Conservation (phyloP, 2,113 vertebrate genomes). For the Lampris megalopsis region DNA sequence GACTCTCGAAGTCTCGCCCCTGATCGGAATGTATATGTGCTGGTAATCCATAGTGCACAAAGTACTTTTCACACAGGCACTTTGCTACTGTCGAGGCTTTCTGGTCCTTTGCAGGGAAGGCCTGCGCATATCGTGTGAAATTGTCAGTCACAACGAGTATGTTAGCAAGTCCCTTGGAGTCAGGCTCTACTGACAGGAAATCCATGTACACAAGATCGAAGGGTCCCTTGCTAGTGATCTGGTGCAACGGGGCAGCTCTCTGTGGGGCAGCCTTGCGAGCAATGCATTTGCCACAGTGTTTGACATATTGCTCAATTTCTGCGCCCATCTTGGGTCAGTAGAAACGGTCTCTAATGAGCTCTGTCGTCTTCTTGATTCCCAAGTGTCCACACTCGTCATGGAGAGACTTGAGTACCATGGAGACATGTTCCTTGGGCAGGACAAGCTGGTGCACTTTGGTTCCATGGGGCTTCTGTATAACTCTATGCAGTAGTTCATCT, state of each 20-base stretch:
- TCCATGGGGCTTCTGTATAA: background rate
- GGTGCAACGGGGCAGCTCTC: constrained; percentile 25
- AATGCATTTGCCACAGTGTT: constrained; percentile 23
- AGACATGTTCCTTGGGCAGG: constrained; percentile 9
- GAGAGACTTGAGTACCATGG: constrained; percentile 7
- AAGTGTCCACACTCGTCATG: constrained; percentile 24
- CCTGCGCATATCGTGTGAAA: background rate
- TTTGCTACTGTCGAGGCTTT: constrained; percentile 5
- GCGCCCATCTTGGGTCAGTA: constrained; percentile 26
- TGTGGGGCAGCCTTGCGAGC: constrained; percentile 13
- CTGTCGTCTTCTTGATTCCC: constrained; percentile 10
- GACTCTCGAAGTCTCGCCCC: too few species aligned
- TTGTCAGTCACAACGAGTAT: too few species aligned
- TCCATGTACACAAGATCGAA: too few species aligned
- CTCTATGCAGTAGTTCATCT: constrained; percentile 18
- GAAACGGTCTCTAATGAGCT: constrained; percentile 4
- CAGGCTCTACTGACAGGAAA: too few species aligned
- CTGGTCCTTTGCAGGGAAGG: constrained; percentile 3
- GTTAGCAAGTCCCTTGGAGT: too few species aligned
- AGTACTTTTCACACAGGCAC: background rate
- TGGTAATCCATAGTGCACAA: too few species aligned
- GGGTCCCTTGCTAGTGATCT: background rate
- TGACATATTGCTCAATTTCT: constrained; percentile 20
- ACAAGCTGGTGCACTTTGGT: constrained; percentile 10
- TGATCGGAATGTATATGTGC: too few species aligned